Evolutionary conservation across 2,888 invertebrate genomes (phyloP).

Genomic region (Penaeus monodon): DNA sequence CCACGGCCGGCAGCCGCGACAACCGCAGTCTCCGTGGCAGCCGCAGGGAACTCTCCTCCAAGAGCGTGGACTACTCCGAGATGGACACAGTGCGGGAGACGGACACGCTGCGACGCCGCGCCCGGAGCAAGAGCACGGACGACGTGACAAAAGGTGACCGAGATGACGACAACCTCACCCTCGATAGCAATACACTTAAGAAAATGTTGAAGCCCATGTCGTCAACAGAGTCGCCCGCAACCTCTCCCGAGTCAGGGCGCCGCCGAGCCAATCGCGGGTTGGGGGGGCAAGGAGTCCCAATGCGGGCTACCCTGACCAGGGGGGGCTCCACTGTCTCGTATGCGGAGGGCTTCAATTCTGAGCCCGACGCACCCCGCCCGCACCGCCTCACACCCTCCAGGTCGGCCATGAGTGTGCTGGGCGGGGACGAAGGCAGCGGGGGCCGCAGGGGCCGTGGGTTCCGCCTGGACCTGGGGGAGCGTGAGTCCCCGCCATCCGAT

Average conservation of each 20-base stretch:
- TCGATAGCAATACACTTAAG: slow-evolving; percentile 89
- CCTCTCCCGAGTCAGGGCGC: slow-evolving; percentile 88
- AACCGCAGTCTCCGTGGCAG: slow-evolving; percentile 60
- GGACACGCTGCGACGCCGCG: slow-evolving; percentile 77
- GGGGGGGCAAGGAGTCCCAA: slow-evolving; percentile 71
- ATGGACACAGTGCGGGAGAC: slow-evolving; percentile 77
- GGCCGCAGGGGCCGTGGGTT: slow-evolving; percentile 54
- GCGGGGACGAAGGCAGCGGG: slow-evolving; percentile 49
- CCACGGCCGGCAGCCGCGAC: slow-evolving; percentile 41
- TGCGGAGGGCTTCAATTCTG: slow-evolving; percentile 68
- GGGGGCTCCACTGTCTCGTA: slow-evolving; percentile 49
- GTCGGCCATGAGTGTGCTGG: slow-evolving; percentile 62
- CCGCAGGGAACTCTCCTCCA: slow-evolving; percentile 69
- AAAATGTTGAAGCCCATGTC: slow-evolving; percentile 94
- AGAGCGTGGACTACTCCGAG: slow-evolving; percentile 75
- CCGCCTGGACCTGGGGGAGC: slow-evolving; percentile 61
- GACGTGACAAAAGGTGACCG: slow-evolving; percentile 65
- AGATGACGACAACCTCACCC: slow-evolving; percentile 64
- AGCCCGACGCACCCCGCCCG: slow-evolving; percentile 68
- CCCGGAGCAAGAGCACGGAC: slow-evolving; percentile 90
- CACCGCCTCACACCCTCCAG: slow-evolving; percentile 61
- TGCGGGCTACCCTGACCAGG: slow-evolving; percentile 65
- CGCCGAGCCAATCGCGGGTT: slow-evolving; percentile 71
- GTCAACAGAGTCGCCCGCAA: slow-evolving; percentile 76
- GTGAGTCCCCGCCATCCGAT: slow-evolving; percentile 87